These are phyloP conservation scores for Macrostomum lignano DNA, from an alignment of 1,140 invertebrate genomes.

Conservation along the genomic window DNA sequence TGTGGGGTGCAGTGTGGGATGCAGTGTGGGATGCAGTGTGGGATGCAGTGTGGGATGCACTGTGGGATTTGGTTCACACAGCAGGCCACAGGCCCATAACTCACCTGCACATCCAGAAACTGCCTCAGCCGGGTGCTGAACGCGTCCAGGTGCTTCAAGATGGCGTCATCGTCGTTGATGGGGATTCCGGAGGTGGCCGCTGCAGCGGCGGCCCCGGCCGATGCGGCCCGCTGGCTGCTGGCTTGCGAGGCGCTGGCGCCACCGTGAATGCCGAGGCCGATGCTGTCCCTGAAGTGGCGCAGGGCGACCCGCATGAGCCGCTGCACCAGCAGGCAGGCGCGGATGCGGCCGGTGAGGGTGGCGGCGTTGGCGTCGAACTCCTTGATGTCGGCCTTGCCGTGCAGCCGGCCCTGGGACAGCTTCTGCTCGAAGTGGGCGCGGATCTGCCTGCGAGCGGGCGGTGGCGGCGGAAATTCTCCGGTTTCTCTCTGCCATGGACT, in stretches of 20 bases:
- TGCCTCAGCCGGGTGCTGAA: conserved; percentile 20
- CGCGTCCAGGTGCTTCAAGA: conserved; percentile 18
- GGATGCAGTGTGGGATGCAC: too few species aligned
- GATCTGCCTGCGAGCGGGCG: conserved; percentile 15
- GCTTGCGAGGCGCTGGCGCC: not conserved
- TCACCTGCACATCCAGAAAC: conserved; percentile 22
- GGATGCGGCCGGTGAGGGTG: conserved; percentile 15
- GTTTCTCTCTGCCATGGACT: too few species aligned
- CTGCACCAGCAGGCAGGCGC: conserved; percentile 18
- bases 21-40: too few species aligned
- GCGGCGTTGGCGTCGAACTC: too few species aligned
- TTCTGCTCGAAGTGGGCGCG: conserved; percentile 13
- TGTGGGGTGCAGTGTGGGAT: too few species aligned
- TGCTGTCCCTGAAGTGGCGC: conserved; percentile 16
- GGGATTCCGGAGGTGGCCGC: conserved; percentile 12
- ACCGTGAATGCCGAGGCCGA: conserved; percentile 10
- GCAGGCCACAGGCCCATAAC: too few species aligned
- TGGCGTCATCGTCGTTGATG: conserved; percentile 22
- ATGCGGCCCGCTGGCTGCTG: conserved; percentile 5
- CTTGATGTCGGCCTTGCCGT: too few species aligned
- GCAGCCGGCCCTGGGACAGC: too few species aligned
- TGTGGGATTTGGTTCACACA: too few species aligned
- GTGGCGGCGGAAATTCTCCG: conserved; percentile 13
- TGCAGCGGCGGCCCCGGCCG: too few species aligned
- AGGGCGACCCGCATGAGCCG: conserved; percentile 17